Conservation (phyloP, 2,797 vertebrate species). For the Amblyopsis hoosieri region DNA sequence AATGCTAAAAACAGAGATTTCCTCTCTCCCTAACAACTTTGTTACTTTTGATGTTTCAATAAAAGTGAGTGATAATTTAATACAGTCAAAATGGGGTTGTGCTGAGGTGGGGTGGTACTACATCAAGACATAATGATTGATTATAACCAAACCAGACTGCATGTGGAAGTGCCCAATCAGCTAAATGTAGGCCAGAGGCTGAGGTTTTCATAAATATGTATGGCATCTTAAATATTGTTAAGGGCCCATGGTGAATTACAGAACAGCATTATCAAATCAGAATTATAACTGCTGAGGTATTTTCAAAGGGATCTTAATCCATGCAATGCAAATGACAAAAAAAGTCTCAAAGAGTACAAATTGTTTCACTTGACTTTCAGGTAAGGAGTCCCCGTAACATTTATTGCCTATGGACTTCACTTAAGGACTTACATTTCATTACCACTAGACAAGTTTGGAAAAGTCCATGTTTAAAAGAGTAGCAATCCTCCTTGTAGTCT, state of each 20-base stretch:
- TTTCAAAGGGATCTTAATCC: constrained; percentile 53
- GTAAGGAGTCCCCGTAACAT: constrained; percentile 57
- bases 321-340: constrained; percentile 57
- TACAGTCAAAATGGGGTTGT: constrained; percentile 9
- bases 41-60: constrained; percentile 47
- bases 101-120: constrained; percentile 7
- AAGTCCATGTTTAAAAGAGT: constrained; percentile 45
- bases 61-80: constrained; percentile 51
- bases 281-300: constrained; percentile 60
- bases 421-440: constrained; percentile 45
- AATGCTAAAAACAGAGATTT: too few species aligned
- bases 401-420: constrained; percentile 41
- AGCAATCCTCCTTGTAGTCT: constrained; percentile 57
- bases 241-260: constrained; percentile 66
- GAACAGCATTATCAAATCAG: constrained; percentile 69
- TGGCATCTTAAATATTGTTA: constrained; percentile 69
- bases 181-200: constrained; percentile 68
- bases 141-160: constrained; percentile 67
- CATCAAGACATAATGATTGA: constrained; percentile 75
- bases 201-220: constrained; percentile 78
- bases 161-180: constrained; percentile 70
- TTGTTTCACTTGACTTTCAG: constrained; percentile 56
- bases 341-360: constrained; percentile 51
- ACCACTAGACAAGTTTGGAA: constrained; percentile 10
- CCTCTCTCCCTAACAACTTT: constrained; percentile 8